Conservation (phyloP, 2,888 invertebrate species). For the Charanyca ferruginea region DNA sequence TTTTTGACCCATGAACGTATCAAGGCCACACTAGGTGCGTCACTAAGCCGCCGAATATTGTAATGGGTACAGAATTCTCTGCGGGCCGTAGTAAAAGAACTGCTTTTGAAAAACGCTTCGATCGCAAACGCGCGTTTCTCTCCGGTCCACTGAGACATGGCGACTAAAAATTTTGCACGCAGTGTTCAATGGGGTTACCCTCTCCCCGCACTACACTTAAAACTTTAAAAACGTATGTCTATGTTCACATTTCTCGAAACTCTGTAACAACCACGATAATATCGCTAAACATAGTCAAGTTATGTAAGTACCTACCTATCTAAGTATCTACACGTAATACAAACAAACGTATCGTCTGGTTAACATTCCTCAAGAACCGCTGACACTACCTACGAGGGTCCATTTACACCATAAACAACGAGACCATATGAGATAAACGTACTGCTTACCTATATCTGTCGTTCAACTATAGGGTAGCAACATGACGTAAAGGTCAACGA, state of each 20-base stretch:
- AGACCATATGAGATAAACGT: slow-evolving; percentile 50
- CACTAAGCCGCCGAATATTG: slow-evolving; percentile 8
- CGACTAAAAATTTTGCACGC: background rate
- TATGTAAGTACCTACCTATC: no score
- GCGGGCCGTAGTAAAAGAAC: background rate
- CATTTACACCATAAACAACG: slow-evolving; percentile 44
- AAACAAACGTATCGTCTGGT: slow-evolving; percentile 25
- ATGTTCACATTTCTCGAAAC: background rate
- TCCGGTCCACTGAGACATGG: background rate
- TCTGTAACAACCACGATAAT: background rate
- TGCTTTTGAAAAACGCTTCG: slow-evolving; percentile 15
- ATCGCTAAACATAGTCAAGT: slow-evolving; percentile 3
- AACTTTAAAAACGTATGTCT: background rate
- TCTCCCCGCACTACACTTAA: no score
- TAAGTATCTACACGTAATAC: slow-evolving; percentile 11
- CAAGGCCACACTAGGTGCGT: slow-evolving; percentile 2
- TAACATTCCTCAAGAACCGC: slow-evolving; percentile 38
- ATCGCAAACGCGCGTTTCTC: slow-evolving; percentile 9
- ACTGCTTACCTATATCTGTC: slow-evolving; percentile 62
- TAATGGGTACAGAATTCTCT: slow-evolving; percentile 1
- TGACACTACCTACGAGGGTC: slow-evolving; percentile 24
- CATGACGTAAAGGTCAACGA: slow-evolving; percentile 77
- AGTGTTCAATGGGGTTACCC: background rate
- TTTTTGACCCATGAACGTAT: slow-evolving; percentile 12
- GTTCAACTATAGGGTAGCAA: slow-evolving; percentile 58